phyloP scores from a whole-genome alignment of 2,797 vertebrate genomes.

The Gila robusta region DNA sequence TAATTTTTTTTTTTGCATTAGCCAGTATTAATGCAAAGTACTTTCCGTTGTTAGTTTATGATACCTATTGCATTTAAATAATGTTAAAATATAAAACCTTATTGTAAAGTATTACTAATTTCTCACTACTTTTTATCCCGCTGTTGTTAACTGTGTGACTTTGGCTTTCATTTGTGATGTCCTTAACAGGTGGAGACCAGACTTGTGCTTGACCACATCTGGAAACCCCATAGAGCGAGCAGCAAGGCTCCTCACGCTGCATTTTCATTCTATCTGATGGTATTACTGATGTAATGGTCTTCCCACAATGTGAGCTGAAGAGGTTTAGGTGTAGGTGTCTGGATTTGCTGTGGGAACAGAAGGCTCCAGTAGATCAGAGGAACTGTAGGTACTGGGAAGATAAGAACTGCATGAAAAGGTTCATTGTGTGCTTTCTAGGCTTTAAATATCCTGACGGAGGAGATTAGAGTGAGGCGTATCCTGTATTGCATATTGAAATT shows the following conservation, averaged over 20 bases:
- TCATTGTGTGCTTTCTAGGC: slow-evolving; percentile 26
- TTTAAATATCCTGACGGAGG: slow-evolving; percentile 19
- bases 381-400: slow-evolving; percentile 28
- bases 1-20: not conserved
- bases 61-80: not conserved
- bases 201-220: not conserved
- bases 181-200: not conserved
- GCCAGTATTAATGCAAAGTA: not conserved
- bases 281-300: slow-evolving; percentile 17
- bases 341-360: slow-evolving; percentile 23
- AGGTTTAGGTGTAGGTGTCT: slow-evolving; percentile 32
- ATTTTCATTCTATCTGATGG: slow-evolving; percentile 13
- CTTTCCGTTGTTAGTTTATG: not conserved
- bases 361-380: slow-evolving; percentile 20
- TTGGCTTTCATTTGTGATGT: not conserved
- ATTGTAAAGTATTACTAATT: not conserved
- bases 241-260: not conserved
- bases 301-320: not conserved
- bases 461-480: slow-evolving; percentile 2
- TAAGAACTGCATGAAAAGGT: slow-evolving; percentile 16
- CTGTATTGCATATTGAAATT: not conserved
- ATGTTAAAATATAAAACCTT: not conserved
- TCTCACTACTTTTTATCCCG: not conserved
- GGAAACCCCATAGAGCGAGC: not conserved
- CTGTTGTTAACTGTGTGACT: not conserved